phyloP scores from a whole-genome alignment of 2,888 invertebrate genomes.

The Sisyra terminalis region DNA sequence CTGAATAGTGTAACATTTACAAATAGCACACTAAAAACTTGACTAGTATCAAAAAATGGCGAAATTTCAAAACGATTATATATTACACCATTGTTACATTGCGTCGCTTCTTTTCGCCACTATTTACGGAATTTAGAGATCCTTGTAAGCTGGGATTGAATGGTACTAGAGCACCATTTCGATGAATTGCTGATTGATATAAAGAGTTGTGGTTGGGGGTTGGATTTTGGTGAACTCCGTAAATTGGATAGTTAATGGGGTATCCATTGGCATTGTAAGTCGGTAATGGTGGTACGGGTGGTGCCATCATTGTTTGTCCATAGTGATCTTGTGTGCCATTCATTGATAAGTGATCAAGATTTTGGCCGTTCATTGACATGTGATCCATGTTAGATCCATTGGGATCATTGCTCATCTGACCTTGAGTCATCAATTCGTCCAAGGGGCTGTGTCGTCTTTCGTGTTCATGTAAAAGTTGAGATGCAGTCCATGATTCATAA shows the following conservation, averaged over 20 bases:
- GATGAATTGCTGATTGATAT: slow-evolving; percentile 26
- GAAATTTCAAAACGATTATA: not conserved
- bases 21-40: slow-evolving; percentile 1
- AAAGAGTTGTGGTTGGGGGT: slow-evolving; percentile 15
- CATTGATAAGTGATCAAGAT: slow-evolving; percentile 23
- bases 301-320: slow-evolving; percentile 18
- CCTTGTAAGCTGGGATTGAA: slow-evolving; percentile 36
- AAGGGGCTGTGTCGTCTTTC: slow-evolving; percentile 35
- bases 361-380: slow-evolving; percentile 17
- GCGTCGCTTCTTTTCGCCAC: slow-evolving; percentile 34
- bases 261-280: slow-evolving; percentile 25
- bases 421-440: slow-evolving; percentile 17
- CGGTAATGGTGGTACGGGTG: slow-evolving; percentile 36
- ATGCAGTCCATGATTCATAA: slow-evolving; percentile 41
- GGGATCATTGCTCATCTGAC: slow-evolving; percentile 18
- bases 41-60: slow-evolving; percentile 4
- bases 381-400: slow-evolving; percentile 12
- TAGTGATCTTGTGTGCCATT: slow-evolving; percentile 20
- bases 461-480: slow-evolving; percentile 38
- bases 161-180: slow-evolving; percentile 21
- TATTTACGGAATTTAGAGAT: slow-evolving; percentile 36
- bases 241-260: slow-evolving; percentile 26
- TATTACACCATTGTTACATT: slow-evolving; percentile 44
- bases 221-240: slow-evolving; percentile 25
- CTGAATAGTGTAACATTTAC: not conserved